A percentile compares a stretch with the other conserved stretches of the same genome.
Evolutionary conservation across 2,113 vertebrate species (phyloP).

Genomic region (Alethe castanea): DNA sequence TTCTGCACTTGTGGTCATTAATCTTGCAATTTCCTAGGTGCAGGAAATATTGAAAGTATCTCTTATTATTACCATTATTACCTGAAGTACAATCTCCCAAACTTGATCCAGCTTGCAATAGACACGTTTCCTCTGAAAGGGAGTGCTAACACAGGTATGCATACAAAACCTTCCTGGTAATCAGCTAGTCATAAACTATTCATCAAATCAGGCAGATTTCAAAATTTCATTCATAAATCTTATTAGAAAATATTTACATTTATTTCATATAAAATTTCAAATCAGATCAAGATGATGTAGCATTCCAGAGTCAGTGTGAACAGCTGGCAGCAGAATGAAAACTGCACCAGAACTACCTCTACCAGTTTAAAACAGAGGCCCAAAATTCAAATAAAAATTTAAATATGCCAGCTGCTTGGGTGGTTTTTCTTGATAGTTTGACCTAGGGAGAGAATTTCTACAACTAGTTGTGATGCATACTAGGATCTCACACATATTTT

Average conservation of each 20-base stretch:
- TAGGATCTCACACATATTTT: neutral
- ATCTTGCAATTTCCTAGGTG: neutral
- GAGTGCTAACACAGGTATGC: neutral
- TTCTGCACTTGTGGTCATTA: neutral
- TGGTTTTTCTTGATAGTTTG: neutral
- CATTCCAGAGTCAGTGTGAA: neutral
- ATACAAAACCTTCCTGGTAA: neutral
- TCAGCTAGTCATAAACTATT: neutral
- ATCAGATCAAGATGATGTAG: neutral
- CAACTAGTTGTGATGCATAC: neutral
- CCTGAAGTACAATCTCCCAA: constrained; percentile 4
- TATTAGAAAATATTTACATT: neutral
- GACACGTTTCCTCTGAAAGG: neutral
- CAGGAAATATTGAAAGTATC: neutral
- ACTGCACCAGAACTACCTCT: neutral
- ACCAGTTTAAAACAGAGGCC: neutral
- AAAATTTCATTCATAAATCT: neutral
- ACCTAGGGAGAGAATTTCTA: neutral
- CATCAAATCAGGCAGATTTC: neutral
- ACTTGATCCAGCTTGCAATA: constrained; percentile 53
- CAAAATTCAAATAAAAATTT: neutral
- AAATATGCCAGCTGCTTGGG: neutral
- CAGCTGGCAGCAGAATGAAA: neutral
- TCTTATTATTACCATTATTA: neutral
- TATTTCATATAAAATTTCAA: neutral